A percentile compares a stretch with the other conserved stretches of the same genome.
These are phyloP conservation scores for Eubasilissa regina DNA, from an alignment of 1,140 invertebrate genomes.

Conservation along the genomic window DNA sequence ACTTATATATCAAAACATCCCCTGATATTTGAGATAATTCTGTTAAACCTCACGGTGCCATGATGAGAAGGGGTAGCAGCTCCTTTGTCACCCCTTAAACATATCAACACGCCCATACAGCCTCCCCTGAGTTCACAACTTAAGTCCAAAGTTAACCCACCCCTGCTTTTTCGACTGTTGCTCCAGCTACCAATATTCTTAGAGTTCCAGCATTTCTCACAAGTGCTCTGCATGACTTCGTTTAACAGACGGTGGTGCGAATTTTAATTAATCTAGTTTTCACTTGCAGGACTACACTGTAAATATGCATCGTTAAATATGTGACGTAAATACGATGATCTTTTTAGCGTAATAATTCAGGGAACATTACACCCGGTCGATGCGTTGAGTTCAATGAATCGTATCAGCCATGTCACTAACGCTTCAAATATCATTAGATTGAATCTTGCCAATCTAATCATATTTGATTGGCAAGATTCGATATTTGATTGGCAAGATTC, in stretches of 20 bases:
- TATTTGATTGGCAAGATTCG: too few species aligned
- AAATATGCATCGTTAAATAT: too few species aligned
- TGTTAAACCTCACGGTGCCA: slow-evolving; percentile 46
- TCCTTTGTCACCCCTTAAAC: slow-evolving; percentile 59
- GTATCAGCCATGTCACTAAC: too few species aligned
- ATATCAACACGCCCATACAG: slow-evolving; percentile 60
- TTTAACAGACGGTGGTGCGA: not conserved
- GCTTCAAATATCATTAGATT: too few species aligned
- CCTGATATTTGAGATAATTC: slow-evolving; percentile 40
- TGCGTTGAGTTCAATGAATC: too few species aligned
- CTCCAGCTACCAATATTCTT: slow-evolving; percentile 15
- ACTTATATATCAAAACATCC: slow-evolving; percentile 40
- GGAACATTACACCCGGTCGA: too few species aligned
- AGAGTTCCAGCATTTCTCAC: not conserved
- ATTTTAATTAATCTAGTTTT: not conserved
- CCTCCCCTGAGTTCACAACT: slow-evolving; percentile 54
- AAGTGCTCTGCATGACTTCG: slow-evolving; percentile 1
- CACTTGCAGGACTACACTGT: not conserved
- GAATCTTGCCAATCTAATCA: too few species aligned
- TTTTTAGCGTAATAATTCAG: too few species aligned
- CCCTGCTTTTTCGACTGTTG: slow-evolving; percentile 35
- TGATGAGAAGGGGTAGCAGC: slow-evolving; percentile 44
- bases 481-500: too few species aligned
- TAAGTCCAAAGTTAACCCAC: slow-evolving; percentile 58
- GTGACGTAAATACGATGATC: too few species aligned